Evolutionary conservation across 2,113 vertebrate genomes (phyloP), one percentile per base, ranked within the genome.

Genomic region (Saguinus imperator): DNA sequence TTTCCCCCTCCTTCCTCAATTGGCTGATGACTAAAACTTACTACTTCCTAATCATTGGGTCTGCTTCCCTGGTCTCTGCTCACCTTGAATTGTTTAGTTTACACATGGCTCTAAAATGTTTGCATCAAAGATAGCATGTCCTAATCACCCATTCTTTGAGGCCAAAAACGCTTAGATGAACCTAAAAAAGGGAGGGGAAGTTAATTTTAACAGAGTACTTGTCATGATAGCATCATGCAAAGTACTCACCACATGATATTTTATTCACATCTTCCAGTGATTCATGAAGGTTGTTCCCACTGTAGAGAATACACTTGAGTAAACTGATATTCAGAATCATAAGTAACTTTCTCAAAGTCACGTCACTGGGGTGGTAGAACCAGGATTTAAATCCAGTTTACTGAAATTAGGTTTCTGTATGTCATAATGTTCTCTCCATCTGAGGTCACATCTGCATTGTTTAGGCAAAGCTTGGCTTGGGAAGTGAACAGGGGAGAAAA

Each of bases 401-500:
- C 45, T 57, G 25, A 84, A 52, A 66, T 40, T 4, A 55, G 66
- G 5, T 18, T 85, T 35, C 18, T 45, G 1, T 48, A 3, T 43
- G 14, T 18, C 29, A 40, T 2, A 50, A 2, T 37, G 32, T 23
- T 32, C 20, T 27, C 14, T 66, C 17, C 20, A 18, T 9, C 32
- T 43, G 18, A 61, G 40, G 25, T 45, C 23, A 35, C 14, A 43
- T 18, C 16, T 27, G 27, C 45, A 55, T 21, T 27, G 6, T 20
- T 25, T 23, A 37, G 14, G 16, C 40, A 35, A n/a, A 50, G 37
- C 55, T 0, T 5, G 21, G 17, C 37, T 50, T 35, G 35, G 9
- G 25, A 10, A 72, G 29, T 6, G 13, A 20, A 21, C 3, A 2
- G 1, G 8, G 11, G 17, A 20, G 40, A 32, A 35, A 3, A 18